These are phyloP conservation scores for Anthophora plumipes DNA, from an alignment of 2,888 invertebrate species.

Conservation along the genomic window DNA sequence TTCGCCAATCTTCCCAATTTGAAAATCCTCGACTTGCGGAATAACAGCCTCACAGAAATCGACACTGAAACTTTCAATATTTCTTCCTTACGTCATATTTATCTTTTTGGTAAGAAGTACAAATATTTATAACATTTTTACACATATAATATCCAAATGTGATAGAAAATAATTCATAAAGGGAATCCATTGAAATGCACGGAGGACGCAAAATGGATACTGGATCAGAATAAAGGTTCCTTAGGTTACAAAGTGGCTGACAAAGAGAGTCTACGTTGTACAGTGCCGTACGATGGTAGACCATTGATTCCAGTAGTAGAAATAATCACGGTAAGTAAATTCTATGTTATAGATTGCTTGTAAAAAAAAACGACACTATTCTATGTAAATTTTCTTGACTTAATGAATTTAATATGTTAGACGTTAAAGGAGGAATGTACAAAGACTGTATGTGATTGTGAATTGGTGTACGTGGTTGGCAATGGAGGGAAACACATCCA, in stretches of 20 bases:
- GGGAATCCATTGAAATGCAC: conserved; percentile 90
- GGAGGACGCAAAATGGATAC: conserved; percentile 88
- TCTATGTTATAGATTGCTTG: neutral
- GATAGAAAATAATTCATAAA: conserved; percentile 75
- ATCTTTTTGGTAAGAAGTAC: conserved; percentile 85
- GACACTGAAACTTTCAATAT: conserved; percentile 82
- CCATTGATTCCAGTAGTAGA: conserved; percentile 88
- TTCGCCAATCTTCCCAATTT: conserved; percentile 85
- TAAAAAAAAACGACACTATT: neutral
- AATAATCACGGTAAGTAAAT: conserved; percentile 86
- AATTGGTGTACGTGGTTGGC: conserved; percentile 88
- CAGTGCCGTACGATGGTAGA: conserved; percentile 87
- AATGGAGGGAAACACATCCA: conserved; percentile 79
- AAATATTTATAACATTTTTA: neutral
- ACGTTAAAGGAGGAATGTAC: conserved; percentile 87
- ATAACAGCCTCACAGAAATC: conserved; percentile 86
- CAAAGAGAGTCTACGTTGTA: conserved; percentile 87
- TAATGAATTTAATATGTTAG: conserved; percentile 79
- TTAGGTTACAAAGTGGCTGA: conserved; percentile 86
- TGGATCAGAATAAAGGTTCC: conserved; percentile 86
- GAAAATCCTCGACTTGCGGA: conserved; percentile 86
- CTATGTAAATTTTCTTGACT: neutral
- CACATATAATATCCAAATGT: neutral
- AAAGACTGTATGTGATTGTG: conserved; percentile 86
- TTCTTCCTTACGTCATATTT: conserved; percentile 83